Evolutionary conservation across 2,888 invertebrate genomes (phyloP), one percentile per base, ranked within the genome.

Genomic region (Drosophila neonasuta): DNA sequence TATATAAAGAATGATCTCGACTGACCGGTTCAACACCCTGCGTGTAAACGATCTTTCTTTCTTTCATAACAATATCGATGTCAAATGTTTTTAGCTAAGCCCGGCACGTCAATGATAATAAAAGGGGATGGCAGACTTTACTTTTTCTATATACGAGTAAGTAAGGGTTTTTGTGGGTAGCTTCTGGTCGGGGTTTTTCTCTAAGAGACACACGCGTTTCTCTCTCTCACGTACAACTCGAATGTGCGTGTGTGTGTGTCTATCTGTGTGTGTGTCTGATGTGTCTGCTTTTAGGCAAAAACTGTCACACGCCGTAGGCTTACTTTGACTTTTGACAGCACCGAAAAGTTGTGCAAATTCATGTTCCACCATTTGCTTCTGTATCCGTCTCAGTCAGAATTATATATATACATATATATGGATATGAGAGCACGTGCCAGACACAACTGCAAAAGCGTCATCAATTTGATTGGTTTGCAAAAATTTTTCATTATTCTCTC

Each of bases 251-350:
- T 42, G 41, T 17, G 17, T 58, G 39, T 32, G 41, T 17, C 11
- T 58, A 34, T 24, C 5, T 24, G 1, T 58, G 39, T 24, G 6
- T 24, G 30, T 17, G 17, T 58, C 24, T 24, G 24, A 24, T 24
- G 39, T 64, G 61, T 77, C 77, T 68, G 59, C 55, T 65, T 49
- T 75, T 63, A 62, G 69, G 58, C 64, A 73, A 61, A 70, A 79
- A 77, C 60, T 77, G 80, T 75, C 80, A 72, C 65, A 76, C 61
- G 74, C 64, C 62, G 81, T 86, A 82, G 79, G 85, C 79, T 86
- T 79, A 74, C 62, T 65, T 71, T 79, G 85, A 85, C 82, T 86
- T 86, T 77, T 84, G 87, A 86, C 82, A 84, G 77, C 61, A 58
- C 62, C 45, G 4, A 36, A 36, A 36, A 74, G 74, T 86, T 86